Conservation (phyloP, 2,888 invertebrate genomes). For the Melitaea athalia region DNA sequence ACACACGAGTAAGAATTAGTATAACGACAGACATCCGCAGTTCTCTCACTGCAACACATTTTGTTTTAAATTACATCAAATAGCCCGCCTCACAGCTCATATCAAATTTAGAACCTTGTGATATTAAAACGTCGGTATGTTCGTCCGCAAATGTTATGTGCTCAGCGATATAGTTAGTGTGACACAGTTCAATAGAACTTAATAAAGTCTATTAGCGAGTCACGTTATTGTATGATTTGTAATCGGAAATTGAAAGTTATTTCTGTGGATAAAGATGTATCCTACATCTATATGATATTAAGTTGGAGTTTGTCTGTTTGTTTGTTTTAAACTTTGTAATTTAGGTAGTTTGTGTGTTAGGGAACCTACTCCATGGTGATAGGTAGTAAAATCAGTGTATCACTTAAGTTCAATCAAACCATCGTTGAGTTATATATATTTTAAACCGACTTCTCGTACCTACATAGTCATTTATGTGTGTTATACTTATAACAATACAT, state of each 20-base stretch:
- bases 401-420: too few relatives aligned
- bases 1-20: neutral
- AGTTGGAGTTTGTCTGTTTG: too few relatives aligned
- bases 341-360: too few relatives aligned
- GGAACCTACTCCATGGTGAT: too few relatives aligned
- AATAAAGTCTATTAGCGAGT: neutral
- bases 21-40: conserved; percentile 13
- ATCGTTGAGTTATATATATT: too few relatives aligned
- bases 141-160: neutral
- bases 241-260: neutral
- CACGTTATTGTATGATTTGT: neutral
- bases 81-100: neutral
- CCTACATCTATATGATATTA: too few relatives aligned
- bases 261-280: too few relatives aligned
- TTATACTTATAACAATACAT: too few relatives aligned
- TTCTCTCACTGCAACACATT: conserved; percentile 16
- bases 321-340: too few relatives aligned
- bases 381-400: too few relatives aligned
- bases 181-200: neutral
- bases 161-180: neutral
- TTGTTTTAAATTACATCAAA: conserved; percentile 41
- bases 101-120: neutral
- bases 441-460: too few relatives aligned
- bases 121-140: neutral
- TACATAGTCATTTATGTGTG: too few relatives aligned